Base-by-base conservation (phyloP, 2,113 vertebrate species). In the Lathamus discolor region DNA sequence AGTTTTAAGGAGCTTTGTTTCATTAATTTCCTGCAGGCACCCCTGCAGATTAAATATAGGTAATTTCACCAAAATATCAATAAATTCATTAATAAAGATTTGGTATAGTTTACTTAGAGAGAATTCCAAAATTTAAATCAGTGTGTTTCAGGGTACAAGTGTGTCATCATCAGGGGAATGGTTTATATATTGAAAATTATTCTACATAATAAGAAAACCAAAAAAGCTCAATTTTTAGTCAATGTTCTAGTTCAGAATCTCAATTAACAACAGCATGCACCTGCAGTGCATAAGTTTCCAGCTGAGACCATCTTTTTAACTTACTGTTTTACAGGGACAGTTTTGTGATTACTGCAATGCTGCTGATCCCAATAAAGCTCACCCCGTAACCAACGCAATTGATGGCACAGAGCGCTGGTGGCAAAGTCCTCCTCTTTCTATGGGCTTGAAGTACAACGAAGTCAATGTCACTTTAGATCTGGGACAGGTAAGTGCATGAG, bases 391-490 rank as follows among this genome's bases (percentile, higher is more conserved):
- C 80, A 98, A 98, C 1, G 99, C 99, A 7, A 97, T 99, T 6
- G 99, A 99, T 22, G 99, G 99, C 84, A 99, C 99, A 0, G 99
- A 99, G 82, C 97, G 98, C 25, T 99, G 99, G 99, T 99, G 99
- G 99, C 99, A 99, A 86, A 99, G 99, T 81, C 99, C 99, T 6
- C 98, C 99, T 88, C 98, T 99, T 23, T 99, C 99, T n/a, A 96
- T 97, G 49, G 99, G 99, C 41, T 62, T 93, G 41, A 97, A 70
- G 68, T 99, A 99, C 98, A 99, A 99, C 0, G 92, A 98, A 92
- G 98, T 99, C 92, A 99, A 99, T 35, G 97, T 99, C 83, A 99
- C 99, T 29, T 96, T 99, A 96, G 99, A 99, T 82, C 98, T 99
- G 79, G 98, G 99, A 17, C 99, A 99, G 98, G 99, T 99, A 66